Conservation (phyloP, 2,797 vertebrate genomes). For the Falco novaeseelandiae region DNA sequence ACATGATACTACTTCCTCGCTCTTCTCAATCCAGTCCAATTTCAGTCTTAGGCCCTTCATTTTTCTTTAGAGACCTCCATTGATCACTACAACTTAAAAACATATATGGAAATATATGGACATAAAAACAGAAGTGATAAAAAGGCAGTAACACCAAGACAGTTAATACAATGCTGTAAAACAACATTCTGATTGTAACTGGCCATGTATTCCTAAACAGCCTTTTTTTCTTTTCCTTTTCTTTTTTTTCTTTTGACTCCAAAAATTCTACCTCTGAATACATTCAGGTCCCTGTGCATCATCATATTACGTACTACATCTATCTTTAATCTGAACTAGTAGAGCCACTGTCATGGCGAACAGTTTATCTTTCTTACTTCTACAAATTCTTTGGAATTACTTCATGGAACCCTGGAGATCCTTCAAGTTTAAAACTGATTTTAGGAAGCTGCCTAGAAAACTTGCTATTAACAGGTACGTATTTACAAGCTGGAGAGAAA, state of each 20-base stretch:
- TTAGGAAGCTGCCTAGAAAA: not conserved
- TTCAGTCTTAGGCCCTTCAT: not conserved
- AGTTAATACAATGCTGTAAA: not conserved
- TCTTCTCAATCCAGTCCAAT: not conserved
- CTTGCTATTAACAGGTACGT: not conserved
- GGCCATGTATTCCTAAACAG: not conserved
- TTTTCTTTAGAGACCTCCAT: not conserved
- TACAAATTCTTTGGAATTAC: not conserved
- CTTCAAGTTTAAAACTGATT: not conserved
- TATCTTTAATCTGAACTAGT: not conserved
- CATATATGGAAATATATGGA: fast-evolving
- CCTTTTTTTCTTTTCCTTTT: too few relatives aligned
- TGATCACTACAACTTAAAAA: not conserved
- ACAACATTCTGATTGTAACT: not conserved
- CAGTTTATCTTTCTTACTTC: not conserved
- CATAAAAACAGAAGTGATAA: not conserved
- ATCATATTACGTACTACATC: fast-evolving
- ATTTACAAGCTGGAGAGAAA: not conserved
- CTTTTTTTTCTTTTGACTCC: too few relatives aligned
- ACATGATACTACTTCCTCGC: not conserved
- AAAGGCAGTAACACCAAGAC: not conserved
- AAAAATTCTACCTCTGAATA: not conserved
- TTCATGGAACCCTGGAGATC: not conserved
- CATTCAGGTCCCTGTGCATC: fast-evolving
- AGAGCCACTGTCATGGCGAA: not conserved